Evolutionary conservation across 2,888 invertebrate genomes (phyloP).

Genomic region (Mylabris sibirica): DNA sequence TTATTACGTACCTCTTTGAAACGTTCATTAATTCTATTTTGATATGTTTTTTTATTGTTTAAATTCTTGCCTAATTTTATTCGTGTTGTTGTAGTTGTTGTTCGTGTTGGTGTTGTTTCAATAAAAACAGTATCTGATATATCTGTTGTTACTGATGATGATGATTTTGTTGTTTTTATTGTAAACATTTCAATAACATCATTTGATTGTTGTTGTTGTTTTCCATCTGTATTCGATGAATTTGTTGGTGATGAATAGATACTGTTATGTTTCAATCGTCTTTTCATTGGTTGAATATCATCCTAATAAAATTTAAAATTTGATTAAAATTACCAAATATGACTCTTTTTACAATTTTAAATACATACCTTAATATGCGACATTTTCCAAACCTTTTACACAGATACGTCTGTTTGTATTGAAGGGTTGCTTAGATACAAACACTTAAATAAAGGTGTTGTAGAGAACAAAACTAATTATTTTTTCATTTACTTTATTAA

Average conservation of each 20-base stretch:
- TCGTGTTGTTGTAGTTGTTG: slow-evolving; percentile 30
- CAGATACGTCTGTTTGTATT: background rate
- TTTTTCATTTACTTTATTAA: background rate
- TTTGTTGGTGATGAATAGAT: slow-evolving; percentile 27
- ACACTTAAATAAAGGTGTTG: background rate
- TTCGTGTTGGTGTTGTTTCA: slow-evolving; percentile 27
- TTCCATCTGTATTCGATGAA: slow-evolving; percentile 14
- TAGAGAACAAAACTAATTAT: background rate
- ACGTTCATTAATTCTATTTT: slow-evolving; percentile 57
- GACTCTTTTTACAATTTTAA: no score
- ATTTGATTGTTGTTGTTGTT: slow-evolving; percentile 23
- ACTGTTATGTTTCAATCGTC: slow-evolving; percentile 27
- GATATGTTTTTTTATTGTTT: slow-evolving; percentile 54
- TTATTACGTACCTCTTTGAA: slow-evolving; percentile 56
- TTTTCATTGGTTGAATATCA: slow-evolving; percentile 14
- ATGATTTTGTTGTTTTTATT: slow-evolving; percentile 33
- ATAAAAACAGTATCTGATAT: slow-evolving; percentile 44
- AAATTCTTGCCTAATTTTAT: slow-evolving; percentile 41
- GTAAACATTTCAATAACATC: slow-evolving; percentile 37
- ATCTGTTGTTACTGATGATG: slow-evolving; percentile 40
- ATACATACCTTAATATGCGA: slow-evolving; percentile 10
- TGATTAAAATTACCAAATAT: background rate
- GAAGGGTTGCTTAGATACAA: slow-evolving; percentile 1
- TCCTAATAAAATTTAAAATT: background rate
- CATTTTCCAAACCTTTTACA: background rate